These are phyloP conservation scores for Alectoris magna DNA, from an alignment of 2,797 vertebrate genomes.

Conservation along the genomic window DNA sequence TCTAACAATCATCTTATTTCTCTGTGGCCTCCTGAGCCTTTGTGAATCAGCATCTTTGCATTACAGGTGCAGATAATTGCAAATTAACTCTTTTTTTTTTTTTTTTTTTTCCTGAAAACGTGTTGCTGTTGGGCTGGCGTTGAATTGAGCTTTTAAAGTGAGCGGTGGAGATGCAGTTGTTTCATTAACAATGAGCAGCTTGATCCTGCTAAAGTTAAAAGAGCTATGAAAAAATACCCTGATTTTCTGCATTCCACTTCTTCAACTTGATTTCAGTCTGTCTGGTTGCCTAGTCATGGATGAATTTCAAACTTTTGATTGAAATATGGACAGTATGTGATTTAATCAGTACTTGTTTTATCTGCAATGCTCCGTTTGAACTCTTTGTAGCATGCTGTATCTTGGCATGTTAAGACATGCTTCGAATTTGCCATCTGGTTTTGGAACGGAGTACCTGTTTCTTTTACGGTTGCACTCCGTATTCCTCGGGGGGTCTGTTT, in stretches of 20 bases:
- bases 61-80: too few species aligned
- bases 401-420: background rate
- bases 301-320: background rate
- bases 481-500: background rate
- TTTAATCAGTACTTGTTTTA: conserved; percentile 31
- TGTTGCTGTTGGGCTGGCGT: accelerated
- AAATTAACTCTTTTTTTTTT: background rate
- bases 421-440: conserved; percentile 3
- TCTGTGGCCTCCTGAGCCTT: background rate
- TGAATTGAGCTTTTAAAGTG: accelerated
- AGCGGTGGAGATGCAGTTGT: background rate
- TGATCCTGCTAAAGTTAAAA: background rate
- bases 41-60: accelerated
- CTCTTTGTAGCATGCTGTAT: background rate
- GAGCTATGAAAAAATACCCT: background rate
- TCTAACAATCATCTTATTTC: background rate
- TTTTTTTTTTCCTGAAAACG: background rate
- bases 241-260: background rate
- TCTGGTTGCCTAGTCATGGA: background rate
- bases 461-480: background rate
- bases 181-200: background rate
- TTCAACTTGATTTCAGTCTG: background rate
- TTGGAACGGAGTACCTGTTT: background rate
- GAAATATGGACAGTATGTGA: background rate
- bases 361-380: conserved; percentile 26